Evolutionary conservation across 2,113 vertebrate species (phyloP), one percentile per base, ranked within the genome.

Genomic region (Sterrhoptilus dennistouni): DNA sequence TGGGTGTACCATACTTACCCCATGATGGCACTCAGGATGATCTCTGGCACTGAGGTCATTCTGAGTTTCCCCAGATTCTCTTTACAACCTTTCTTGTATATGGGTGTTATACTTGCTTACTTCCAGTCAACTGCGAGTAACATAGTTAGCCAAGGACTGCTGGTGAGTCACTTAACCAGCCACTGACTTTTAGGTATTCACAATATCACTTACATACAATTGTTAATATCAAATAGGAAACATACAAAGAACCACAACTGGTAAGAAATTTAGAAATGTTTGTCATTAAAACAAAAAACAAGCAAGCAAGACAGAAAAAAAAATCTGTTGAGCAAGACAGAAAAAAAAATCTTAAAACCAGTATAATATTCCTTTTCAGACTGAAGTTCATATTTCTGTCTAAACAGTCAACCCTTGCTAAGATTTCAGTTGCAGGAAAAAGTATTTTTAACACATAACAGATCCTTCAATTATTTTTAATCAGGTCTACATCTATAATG

Each of bases 381-480:
- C 7, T 83, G 33, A 68, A 80, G 8, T 59, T 40, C 10, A 5
- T 69, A 63, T 84, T 38, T 54, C n/a, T 60, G 23, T 49, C 52
- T 22, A 60, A 89, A 83, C 4, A 74, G 40, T 54, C 31, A 31
- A 38, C 54, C 71, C 10, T 54, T 40, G 22, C 6, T 59, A 78
- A 77, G 15, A 20, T 77, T 75, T 90, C 7, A 76, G 20, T 23
- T 57, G 29, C 35, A 90, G 13, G 7, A 12, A 83, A 92, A 85
- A 29, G 2, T n/a, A n/a, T 90, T 93, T 92, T 86, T 74, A 65
- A 27, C 17, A 80, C 20, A 71, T 14, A 92, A 86, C 20, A 25
- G n/a, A 78, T 77, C 47, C 53, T 78, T 80, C 69, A 92, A 88
- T 95, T 89, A 84, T 93, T 91, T 95, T 91, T 63, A 92, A 94